Evolutionary conservation across 2,113 vertebrate genomes (phyloP).

Genomic region (Ptilorrhoa leucosticta): DNA sequence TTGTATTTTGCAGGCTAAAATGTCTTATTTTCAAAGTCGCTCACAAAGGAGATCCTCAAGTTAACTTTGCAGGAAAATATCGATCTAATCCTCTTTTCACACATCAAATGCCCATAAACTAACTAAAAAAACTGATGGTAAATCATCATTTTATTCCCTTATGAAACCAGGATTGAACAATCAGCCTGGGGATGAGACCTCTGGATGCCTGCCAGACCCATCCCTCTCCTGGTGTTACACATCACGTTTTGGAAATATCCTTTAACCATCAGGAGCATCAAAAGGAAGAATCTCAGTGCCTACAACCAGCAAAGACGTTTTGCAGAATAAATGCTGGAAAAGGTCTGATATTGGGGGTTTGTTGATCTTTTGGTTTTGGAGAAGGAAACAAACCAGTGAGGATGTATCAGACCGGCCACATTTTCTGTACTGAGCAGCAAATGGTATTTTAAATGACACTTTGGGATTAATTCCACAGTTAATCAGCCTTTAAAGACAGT

Average conservation of each 20-base stretch:
- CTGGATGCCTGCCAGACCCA: background rate
- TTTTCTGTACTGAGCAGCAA: background rate
- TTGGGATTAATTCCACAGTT: background rate
- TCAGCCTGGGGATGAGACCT: background rate
- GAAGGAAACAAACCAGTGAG: background rate
- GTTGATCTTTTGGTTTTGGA: background rate
- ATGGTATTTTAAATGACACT: background rate
- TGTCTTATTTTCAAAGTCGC: background rate
- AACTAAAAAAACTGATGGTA: background rate
- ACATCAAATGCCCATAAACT: background rate
- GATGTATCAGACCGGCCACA: background rate
- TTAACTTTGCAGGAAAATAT: background rate
- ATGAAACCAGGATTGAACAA: background rate
- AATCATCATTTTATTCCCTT: background rate
- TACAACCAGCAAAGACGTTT: background rate
- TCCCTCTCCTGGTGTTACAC: background rate
- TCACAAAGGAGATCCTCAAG: background rate
- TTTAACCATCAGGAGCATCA: background rate
- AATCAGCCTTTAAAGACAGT: background rate
- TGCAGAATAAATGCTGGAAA: background rate
- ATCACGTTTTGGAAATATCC: background rate
- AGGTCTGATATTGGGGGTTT: background rate
- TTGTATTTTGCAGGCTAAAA: background rate
- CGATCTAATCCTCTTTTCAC: background rate
- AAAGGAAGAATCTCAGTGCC: background rate